Base-by-base conservation (phyloP, 37 sponge, comb jelly and placozoan species). In the Axinella damicornis region DNA sequence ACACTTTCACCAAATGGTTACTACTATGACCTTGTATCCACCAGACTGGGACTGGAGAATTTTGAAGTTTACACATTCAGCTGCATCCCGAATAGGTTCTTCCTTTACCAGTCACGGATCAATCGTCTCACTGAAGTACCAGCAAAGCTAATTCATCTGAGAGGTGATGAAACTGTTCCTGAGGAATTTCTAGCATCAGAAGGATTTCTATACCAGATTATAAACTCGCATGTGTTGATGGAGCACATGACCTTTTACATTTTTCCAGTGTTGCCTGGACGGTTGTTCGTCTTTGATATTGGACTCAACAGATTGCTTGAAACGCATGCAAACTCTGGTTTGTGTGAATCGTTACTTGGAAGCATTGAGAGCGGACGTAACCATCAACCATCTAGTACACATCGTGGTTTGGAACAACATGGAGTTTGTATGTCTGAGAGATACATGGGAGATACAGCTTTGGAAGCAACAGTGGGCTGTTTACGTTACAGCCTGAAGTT, bases 91-190 rank as follows among this genome's bases (percentile, higher is more conserved):
- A 19, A 5, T 18, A n/a, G 19, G 14, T 46, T 40, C 14, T 79
- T 59, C 53, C n/a, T 65, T 27, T 79, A 79, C n/a, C 16, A 52
- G 4, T 40, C 80, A 11, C 2, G n/a, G 21, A 39, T 33, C 46
- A 66, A 79, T 4, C 41, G 67, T 18, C 60, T 79, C 46, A 15
- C 65, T 28, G 68, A 79, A 66, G 41, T 79, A 31, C 80, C 66
- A 25, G 67, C 59, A 66, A 22, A 14, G 11, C 32, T 79, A 28
- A 17, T 41, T 18, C 13, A 34, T 11, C 17, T 64, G 41, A 28
- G 37, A 35, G 37, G 53, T 40, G 30, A 41, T 19, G 25, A 39
- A 17, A n/a, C 16, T 31, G 22, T 79, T 11, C 80, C 80, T 28
- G 19, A 15, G 12, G 27, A 38, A 32, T 30, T 39, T 24, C 38